These are phyloP conservation scores for Megaceryle torquata DNA, from an alignment of 2,113 vertebrate species.

Conservation along the genomic window DNA sequence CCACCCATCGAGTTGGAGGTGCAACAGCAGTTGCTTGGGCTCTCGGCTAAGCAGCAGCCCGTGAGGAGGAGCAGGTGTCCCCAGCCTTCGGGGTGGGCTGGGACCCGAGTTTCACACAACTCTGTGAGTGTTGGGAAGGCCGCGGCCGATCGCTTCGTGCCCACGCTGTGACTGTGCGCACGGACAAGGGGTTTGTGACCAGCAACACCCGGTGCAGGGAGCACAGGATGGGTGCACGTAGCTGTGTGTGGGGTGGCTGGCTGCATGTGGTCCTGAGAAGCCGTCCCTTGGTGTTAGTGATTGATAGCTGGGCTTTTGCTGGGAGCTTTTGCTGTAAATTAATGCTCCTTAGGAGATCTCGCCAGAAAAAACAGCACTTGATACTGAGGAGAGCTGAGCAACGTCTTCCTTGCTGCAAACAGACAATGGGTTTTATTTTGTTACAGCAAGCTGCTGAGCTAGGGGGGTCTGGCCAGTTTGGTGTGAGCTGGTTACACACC, in stretches of 20 bases:
- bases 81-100: neutral
- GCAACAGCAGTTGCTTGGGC: neutral
- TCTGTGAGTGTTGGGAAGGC: neutral
- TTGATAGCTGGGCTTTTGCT: neutral
- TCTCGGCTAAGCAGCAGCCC: neutral
- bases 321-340: neutral
- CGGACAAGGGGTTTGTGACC: rapidly evolving
- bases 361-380: neutral
- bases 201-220: rapidly evolving
- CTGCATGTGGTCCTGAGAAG: neutral
- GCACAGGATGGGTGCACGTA: rapidly evolving
- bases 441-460: rapidly evolving
- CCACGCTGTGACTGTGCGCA: rapidly evolving
- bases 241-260: rapidly evolving
- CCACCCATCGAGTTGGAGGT: neutral
- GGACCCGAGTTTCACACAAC: rapidly evolving
- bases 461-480: neutral
- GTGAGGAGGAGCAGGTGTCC: neutral
- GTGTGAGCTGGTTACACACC: neutral
- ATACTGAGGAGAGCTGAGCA: neutral
- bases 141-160: neutral
- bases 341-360: neutral
- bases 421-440: neutral
- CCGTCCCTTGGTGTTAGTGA: neutral
- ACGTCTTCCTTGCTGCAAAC: neutral